These are phyloP conservation scores for Plutella xylostella DNA, from an alignment of 2,888 invertebrate species.

Conservation along the genomic window DNA sequence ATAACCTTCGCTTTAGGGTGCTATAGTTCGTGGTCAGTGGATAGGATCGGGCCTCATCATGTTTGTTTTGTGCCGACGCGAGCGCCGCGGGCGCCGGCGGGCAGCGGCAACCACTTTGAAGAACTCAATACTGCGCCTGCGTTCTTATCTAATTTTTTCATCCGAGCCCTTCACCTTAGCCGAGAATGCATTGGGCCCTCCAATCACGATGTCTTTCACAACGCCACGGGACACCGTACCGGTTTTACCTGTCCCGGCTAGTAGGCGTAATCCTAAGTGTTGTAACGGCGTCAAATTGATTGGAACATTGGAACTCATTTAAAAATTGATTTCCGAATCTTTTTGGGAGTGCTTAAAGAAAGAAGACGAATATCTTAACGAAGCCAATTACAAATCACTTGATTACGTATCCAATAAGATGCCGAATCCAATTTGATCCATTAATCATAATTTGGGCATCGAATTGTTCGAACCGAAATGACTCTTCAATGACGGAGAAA, in stretches of 20 bases:
- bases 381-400: no score
- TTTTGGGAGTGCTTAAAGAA: no score
- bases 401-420: no score
- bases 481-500: no score
- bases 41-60: slow-evolving; percentile 16
- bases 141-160: slow-evolving; percentile 45
- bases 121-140: slow-evolving; percentile 27
- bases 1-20: slow-evolving; percentile 32
- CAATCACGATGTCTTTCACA: slow-evolving; percentile 22
- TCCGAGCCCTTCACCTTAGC: slow-evolving; percentile 31
- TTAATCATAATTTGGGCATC: no score
- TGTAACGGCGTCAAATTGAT: slow-evolving; percentile 9
- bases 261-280: slow-evolving; percentile 18
- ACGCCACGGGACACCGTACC: slow-evolving; percentile 17
- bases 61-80: slow-evolving; percentile 54
- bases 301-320: no score
- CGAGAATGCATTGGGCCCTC: slow-evolving; percentile 39
- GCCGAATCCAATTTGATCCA: no score
- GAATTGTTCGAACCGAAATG: no score
- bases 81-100: slow-evolving; percentile 45
- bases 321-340: no score
- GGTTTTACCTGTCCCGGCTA: slow-evolving; percentile 25
- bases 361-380: no score
- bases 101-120: slow-evolving; percentile 16
- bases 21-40: slow-evolving; percentile 42